A percentile compares a stretch with the other conserved stretches of the same genome.
Evolutionary conservation across 2,888 invertebrate species (phyloP).

Genomic region (Laothoe populi): DNA sequence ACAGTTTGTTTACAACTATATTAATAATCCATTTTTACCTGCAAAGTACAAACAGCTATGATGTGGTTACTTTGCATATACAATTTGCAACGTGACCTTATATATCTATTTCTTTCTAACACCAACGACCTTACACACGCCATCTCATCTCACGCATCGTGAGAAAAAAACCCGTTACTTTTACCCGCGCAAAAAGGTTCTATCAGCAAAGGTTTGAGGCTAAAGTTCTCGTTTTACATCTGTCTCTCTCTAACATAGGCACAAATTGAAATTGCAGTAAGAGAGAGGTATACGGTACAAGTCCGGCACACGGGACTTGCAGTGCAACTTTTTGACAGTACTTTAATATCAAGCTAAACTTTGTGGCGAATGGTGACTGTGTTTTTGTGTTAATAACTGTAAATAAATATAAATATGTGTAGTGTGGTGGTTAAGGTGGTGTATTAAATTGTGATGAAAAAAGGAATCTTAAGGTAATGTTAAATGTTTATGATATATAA

Average conservation of each 20-base stretch:
- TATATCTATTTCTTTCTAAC: constrained; percentile 57
- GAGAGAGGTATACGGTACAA: constrained; percentile 52
- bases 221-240: constrained; percentile 33
- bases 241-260: constrained; percentile 49
- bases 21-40: not conserved
- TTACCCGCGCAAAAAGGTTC: constrained; percentile 83
- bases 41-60: no score
- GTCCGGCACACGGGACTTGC: constrained; percentile 70
- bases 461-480: constrained; percentile 25
- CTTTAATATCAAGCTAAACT: constrained; percentile 33
- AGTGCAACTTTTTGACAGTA: constrained; percentile 83
- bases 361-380: constrained; percentile 28
- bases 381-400: constrained; percentile 45
- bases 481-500: no score
- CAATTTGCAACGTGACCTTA: constrained; percentile 66
- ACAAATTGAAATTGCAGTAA: constrained; percentile 34
- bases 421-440: constrained; percentile 30
- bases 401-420: constrained; percentile 35
- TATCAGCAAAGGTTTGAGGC: constrained; percentile 64
- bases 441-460: constrained; percentile 34
- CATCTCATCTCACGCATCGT: constrained; percentile 78
- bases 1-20: no score
- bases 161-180: constrained; percentile 84
- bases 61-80: constrained; percentile 40
- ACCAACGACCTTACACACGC: constrained; percentile 54